These are phyloP conservation scores for Alectura lathami DNA, from an alignment of 2,113 vertebrate genomes.

Conservation along the genomic window DNA sequence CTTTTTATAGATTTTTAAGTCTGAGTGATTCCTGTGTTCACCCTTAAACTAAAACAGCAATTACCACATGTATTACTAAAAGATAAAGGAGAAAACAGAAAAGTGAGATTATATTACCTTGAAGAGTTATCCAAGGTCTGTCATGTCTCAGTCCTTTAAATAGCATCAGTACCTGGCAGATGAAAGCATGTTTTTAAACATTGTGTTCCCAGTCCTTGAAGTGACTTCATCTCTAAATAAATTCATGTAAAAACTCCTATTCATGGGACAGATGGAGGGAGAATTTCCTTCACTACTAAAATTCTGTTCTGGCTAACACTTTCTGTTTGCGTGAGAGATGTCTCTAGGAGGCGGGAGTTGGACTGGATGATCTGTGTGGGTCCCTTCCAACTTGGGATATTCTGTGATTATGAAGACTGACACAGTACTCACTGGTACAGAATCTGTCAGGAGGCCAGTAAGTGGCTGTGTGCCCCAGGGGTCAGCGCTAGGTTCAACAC, in stretches of 20 bases:
- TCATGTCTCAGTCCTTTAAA: conserved; percentile 7
- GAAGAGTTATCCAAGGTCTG: background rate
- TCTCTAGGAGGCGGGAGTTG: no score
- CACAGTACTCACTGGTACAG: background rate
- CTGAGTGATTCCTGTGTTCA: background rate
- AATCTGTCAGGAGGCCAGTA: background rate
- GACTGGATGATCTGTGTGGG: no score
- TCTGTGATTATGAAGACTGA: background rate
- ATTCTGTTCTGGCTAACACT: background rate
- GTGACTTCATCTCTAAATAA: background rate
- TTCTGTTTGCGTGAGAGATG: background rate
- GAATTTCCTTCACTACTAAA: background rate
- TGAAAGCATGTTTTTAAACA: conserved; percentile 41
- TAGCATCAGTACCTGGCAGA: background rate
- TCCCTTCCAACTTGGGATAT: no score
- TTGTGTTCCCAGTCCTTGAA: conserved; percentile 3
- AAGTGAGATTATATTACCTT: background rate
- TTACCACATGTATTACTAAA: background rate
- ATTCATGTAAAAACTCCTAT: background rate
- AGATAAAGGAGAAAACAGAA: background rate
- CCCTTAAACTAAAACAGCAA: background rate
- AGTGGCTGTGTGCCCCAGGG: background rate
- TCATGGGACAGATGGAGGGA: background rate
- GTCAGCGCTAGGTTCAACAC: fast-evolving
- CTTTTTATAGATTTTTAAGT: background rate